Percentiles rank a stretch among this genome's conserved stretches.
These are phyloP conservation scores for Planiliza haematocheilus DNA, from an alignment of 2,113 vertebrate genomes.

Conservation along the genomic window DNA sequence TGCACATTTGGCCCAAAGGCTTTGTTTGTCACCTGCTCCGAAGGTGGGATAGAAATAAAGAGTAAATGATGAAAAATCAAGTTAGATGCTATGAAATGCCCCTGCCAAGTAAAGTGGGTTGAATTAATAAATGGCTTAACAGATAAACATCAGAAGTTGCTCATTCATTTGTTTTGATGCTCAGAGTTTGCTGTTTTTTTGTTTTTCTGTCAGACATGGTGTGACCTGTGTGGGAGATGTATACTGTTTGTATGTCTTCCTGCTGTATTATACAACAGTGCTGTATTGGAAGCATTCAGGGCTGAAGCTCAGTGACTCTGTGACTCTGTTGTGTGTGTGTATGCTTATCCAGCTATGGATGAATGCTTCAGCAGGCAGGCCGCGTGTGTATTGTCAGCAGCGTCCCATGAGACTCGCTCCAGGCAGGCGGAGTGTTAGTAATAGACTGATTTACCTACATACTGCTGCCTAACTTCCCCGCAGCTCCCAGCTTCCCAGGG, in stretches of 20 bases:
- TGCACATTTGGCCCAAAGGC: too few species aligned
- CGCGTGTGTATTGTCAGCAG: slow-evolving; percentile 64
- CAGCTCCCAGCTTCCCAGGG: slow-evolving; percentile 63
- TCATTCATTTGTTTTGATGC: neutral
- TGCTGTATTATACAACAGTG: slow-evolving; percentile 10
- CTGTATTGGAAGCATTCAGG: slow-evolving; percentile 14
- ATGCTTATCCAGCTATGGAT: slow-evolving; percentile 65
- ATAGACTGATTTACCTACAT: slow-evolving; percentile 73
- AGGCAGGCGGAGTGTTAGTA: slow-evolving; percentile 63
- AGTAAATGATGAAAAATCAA: neutral
- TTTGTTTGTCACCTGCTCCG: neutral
- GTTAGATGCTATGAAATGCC: neutral
- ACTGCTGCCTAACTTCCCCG: slow-evolving; percentile 56
- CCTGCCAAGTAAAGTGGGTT: too few species aligned
- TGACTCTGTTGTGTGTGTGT: slow-evolving; percentile 20
- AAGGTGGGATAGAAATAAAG: neutral
- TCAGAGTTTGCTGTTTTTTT: neutral
- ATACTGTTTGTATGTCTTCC: neutral
- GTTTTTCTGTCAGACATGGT: neutral
- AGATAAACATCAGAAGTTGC: too few species aligned
- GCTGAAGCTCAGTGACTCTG: slow-evolving; percentile 31
- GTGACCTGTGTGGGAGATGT: slow-evolving; percentile 12
- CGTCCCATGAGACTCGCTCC: slow-evolving; percentile 57
- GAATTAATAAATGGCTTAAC: too few species aligned
- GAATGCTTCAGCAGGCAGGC: slow-evolving; percentile 62